Percentiles rank a stretch among this genome's conserved stretches.
Evolutionary conservation across 1,140 invertebrate species (phyloP).

Genomic region (Asbolus verrucosus): DNA sequence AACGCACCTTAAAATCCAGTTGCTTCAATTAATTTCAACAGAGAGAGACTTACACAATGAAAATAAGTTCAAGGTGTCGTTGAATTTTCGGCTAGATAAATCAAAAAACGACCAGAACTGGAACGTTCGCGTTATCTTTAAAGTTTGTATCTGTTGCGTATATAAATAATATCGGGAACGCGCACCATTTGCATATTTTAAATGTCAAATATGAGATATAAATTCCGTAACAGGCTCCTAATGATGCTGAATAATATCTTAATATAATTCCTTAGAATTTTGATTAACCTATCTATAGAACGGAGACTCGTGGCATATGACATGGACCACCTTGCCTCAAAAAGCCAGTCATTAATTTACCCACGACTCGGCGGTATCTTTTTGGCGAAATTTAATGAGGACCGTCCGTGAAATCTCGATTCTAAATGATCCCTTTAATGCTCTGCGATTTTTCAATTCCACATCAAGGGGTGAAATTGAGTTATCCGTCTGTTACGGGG

Average conservation of each 20-base stretch:
- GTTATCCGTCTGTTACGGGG: conserved; percentile 6
- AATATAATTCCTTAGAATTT: neutral
- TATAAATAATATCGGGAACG: conserved; percentile 13
- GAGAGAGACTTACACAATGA: neutral
- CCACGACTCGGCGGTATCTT: neutral
- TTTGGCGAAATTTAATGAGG: neutral
- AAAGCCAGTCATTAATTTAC: neutral
- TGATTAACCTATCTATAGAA: too few species aligned
- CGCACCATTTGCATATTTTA: conserved; percentile 17
- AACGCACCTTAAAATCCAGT: conserved; percentile 24
- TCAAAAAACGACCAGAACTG: conserved; percentile 2
- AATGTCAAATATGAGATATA: conserved; percentile 30
- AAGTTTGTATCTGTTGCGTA: neutral
- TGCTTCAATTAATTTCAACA: conserved; percentile 18
- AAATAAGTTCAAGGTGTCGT: too few species aligned
- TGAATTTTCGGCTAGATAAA: neutral
- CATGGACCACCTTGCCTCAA: neutral
- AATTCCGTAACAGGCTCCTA: conserved; percentile 11
- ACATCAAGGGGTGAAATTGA: conserved; percentile 23
- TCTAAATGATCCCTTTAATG: conserved; percentile 19
- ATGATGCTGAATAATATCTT: conserved; percentile 10
- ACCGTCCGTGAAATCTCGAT: conserved; percentile 1
- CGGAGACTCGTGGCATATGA: too few species aligned
- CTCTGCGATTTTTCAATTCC: conserved; percentile 15
- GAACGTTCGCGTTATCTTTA: neutral